Base-by-base conservation (phyloP, 2,888 invertebrate species). In the Axea sp. region DNA sequence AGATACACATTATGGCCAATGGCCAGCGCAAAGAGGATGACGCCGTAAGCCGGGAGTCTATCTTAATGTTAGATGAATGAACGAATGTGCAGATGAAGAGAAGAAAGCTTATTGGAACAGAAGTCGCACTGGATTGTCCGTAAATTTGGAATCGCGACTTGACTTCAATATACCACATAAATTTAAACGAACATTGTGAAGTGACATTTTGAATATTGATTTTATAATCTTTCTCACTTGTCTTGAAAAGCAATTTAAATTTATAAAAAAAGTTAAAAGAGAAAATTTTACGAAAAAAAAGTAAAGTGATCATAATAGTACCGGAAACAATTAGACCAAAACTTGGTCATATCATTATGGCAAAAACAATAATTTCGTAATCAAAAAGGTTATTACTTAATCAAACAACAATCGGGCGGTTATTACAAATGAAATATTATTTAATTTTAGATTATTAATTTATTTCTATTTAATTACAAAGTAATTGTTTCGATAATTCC, bases 1-100 rank as follows among this genome's bases (percentile, higher is more conserved):
- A 81, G 84, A 84, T 84, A 77, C 78, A 73, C 67, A 73, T 77
- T 80, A 79, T 84, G 83, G 83, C 80, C 49, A 45, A 1, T 31
- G 28, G 81, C 82, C 83, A 83, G 77, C 67, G 71, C 19, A 9
- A 31, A 47, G 68, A 68, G 67, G 45, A 64, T 59, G 64, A 74
- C 71, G 37, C 55, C 39, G 60, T 67, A 65, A 60, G 55, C 53
- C 47, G 15, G 5, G 43, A 30, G 65, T 65, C 51, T 64, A 59
- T 72, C 72, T 72, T 72, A 64, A 72, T 51, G 65, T 45, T 37
- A 8, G 60, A 17, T 49, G 59, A 51, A 59, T 73, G 43, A 39
- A 62, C 59, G 55, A 24, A 57, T 43, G 60, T 55, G 69, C 65
- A 45, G 53, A 47, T 73, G 67, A 60, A 51, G 59, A 39, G 49